A percentile compares a stretch with the other conserved stretches of the same genome.
These are phyloP conservation scores for Babylonia areolata DNA, from an alignment of 1,140 invertebrate genomes.

Conservation along the genomic window DNA sequence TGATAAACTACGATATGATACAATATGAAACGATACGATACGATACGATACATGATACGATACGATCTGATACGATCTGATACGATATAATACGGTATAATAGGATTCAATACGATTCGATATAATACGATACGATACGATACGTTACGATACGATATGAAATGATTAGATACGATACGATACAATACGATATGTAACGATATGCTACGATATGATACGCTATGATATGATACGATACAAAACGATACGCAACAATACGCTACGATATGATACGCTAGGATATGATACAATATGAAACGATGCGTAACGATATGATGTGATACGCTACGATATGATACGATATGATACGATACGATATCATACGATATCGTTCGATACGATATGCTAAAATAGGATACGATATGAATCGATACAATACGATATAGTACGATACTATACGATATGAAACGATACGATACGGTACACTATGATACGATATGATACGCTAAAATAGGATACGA, in stretches of 20 bases:
- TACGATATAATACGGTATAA: no score
- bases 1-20: no score
- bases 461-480: conserved; percentile 44
- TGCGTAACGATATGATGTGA: conserved; percentile 3
- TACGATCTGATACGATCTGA: no score
- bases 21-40: no score
- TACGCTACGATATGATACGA: conserved; percentile 23
- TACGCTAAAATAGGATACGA: conserved; percentile 26
- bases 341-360: conserved; percentile 30
- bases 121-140: no score
- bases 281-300: conserved; percentile 33
- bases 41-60: no score
- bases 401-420: conserved; percentile 35
- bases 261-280: conserved; percentile 37
- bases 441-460: conserved; percentile 41
- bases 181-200: no score
- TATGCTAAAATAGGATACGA: conserved; percentile 38
- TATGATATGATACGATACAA: conserved; percentile 34
- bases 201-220: no score
- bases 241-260: conserved; percentile 37
- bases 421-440: conserved; percentile 13
- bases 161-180: no score
- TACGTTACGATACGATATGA: no score
- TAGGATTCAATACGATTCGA: no score
- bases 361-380: conserved; percentile 36